Conservation (phyloP, 53 echinoderm and acorn worm species). For the Holothuria scabra region DNA sequence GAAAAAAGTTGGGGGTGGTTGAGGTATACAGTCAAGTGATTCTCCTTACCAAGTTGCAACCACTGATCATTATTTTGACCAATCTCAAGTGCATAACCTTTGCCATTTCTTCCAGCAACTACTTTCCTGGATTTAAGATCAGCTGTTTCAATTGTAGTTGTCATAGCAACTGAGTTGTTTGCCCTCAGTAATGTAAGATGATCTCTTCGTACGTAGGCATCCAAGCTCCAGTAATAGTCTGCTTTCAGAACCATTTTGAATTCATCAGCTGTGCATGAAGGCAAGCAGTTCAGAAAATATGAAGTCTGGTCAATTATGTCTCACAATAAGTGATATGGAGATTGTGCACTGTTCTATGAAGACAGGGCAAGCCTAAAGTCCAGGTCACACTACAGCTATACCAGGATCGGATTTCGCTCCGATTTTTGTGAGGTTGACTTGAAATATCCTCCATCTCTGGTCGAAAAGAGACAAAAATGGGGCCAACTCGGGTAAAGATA, state of each 20-base stretch:
- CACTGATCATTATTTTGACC: slow-evolving; percentile 66
- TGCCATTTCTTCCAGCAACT: slow-evolving; percentile 65
- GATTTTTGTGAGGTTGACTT: too few species aligned
- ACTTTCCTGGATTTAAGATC: slow-evolving; percentile 2
- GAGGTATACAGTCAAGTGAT: too few species aligned
- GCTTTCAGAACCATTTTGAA: slow-evolving; percentile 45
- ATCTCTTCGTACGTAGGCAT: slow-evolving; percentile 78
- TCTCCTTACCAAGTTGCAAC: slow-evolving; percentile 74
- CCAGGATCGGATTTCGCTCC: too few species aligned
- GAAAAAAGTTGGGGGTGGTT: too few species aligned
- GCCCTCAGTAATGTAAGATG: slow-evolving; percentile 45
- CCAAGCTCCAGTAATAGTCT: slow-evolving; percentile 80
- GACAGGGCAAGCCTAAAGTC: too few species aligned
- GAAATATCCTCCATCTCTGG: too few species aligned
- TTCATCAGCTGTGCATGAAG: slow-evolving; percentile 54
- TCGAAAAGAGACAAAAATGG: too few species aligned
- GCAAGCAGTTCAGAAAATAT: neutral
- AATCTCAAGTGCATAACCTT: slow-evolving; percentile 71
- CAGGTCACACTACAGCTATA: too few species aligned
- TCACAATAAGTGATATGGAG: neutral
- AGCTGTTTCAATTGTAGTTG: slow-evolving; percentile 56
- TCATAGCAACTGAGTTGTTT: slow-evolving; percentile 48
- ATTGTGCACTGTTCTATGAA: too few species aligned
- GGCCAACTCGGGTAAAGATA: too few species aligned
- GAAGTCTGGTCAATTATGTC: neutral